Conservation (phyloP, 2,797 vertebrate species). For the Gobio occitaniae region DNA sequence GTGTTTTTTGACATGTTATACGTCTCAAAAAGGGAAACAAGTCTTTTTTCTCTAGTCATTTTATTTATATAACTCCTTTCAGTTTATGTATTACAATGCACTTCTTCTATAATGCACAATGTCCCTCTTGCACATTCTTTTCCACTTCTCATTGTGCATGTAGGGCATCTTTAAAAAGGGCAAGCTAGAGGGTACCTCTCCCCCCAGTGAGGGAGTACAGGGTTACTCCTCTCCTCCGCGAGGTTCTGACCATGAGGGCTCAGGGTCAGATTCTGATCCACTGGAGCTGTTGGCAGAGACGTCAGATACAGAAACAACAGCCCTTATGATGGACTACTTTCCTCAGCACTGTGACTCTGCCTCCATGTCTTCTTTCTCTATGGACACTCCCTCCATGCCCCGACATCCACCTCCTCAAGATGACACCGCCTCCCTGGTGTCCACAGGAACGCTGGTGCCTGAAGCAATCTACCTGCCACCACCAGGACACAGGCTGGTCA, state of each 20-base stretch:
- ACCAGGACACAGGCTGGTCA: conserved; percentile 86
- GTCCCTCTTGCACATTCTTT: conserved; percentile 10
- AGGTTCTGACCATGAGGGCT: conserved; percentile 51
- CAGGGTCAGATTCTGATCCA: conserved; percentile 45
- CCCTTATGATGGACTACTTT: conserved; percentile 76
- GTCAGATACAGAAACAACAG: conserved; percentile 61
- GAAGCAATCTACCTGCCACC: conserved; percentile 92
- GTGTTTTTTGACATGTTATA: background rate
- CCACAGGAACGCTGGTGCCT: conserved; percentile 90
- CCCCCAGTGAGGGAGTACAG: conserved; percentile 37
- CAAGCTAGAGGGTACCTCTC: conserved; percentile 58
- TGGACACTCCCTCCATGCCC: conserved; percentile 78
- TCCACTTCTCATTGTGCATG: background rate
- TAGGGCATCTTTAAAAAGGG: conserved; percentile 71
- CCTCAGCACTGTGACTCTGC: conserved; percentile 77
- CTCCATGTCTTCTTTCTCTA: conserved; percentile 80
- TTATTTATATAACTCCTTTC: background rate
- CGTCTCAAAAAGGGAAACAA: background rate
- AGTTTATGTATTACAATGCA: background rate
- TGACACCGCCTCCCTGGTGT: conserved; percentile 90
- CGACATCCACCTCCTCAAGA: conserved; percentile 80
- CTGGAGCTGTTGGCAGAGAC: conserved; percentile 60
- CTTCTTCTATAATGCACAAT: no score
- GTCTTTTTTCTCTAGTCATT: background rate
- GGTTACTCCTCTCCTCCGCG: conserved; percentile 41